These are phyloP conservation scores for Melipona quadrifasciata DNA, from an alignment of 1,140 invertebrate species.

Conservation along the genomic window DNA sequence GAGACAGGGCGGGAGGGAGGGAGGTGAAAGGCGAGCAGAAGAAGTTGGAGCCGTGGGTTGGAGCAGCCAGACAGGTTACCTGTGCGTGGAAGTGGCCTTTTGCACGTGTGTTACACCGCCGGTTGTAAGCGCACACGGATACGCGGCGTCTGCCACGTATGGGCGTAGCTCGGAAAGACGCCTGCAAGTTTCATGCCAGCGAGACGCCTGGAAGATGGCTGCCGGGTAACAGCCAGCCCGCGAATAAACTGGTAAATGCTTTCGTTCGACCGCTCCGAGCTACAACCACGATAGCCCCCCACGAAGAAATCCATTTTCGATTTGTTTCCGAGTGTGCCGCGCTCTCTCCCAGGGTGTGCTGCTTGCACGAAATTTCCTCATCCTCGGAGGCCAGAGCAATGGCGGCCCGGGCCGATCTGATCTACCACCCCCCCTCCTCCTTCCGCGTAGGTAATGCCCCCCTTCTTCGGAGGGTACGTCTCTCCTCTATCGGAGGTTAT, in stretches of 20 bases:
- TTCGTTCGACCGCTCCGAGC: slow-evolving; percentile 55
- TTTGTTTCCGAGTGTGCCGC: slow-evolving; percentile 45
- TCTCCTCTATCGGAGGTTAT: background rate
- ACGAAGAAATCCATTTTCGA: slow-evolving; percentile 67
- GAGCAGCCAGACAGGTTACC: slow-evolving; percentile 66
- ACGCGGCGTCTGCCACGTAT: slow-evolving; percentile 59
- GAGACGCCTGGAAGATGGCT: slow-evolving; percentile 71
- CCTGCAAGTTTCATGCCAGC: slow-evolving; percentile 74
- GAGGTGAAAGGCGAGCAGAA: slow-evolving; percentile 68
- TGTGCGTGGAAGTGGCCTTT: slow-evolving; percentile 53
- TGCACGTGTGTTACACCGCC: slow-evolving; percentile 42
- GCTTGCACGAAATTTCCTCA: slow-evolving; percentile 31
- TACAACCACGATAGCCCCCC: slow-evolving; percentile 38
- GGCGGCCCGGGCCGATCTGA: slow-evolving; percentile 22
- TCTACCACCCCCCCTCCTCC: background rate
- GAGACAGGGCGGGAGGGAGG: slow-evolving; percentile 15
- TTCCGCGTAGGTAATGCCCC: background rate
- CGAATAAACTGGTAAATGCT: slow-evolving; percentile 74
- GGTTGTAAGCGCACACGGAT: slow-evolving; percentile 28
- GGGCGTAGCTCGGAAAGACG: slow-evolving; percentile 69
- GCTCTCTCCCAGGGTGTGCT: background rate
- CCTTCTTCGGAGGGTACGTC: background rate
- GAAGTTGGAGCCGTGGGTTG: slow-evolving; percentile 70
- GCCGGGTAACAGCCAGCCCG: slow-evolving; percentile 67
- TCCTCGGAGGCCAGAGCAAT: slow-evolving; percentile 3